These are phyloP conservation scores for Coptodon rendalli DNA, from an alignment of 2,113 vertebrate genomes.

Conservation along the genomic window DNA sequence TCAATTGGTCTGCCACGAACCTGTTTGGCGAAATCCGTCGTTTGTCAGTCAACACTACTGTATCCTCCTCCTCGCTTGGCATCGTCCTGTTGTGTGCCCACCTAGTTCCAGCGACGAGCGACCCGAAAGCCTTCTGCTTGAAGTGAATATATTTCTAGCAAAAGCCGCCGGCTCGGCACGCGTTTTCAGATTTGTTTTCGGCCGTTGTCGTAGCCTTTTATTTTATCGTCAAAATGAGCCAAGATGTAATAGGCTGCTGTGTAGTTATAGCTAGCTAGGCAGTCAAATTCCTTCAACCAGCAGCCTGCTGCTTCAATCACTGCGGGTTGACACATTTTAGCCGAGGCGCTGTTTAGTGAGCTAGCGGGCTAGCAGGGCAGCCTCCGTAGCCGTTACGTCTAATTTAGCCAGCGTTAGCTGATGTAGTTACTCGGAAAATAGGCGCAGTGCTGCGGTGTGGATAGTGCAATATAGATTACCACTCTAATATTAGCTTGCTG, in stretches of 20 bases:
- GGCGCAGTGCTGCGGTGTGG: conserved; percentile 15
- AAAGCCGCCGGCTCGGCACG: background rate
- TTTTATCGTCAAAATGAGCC: conserved; percentile 14
- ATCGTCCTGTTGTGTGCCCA: conserved; percentile 33
- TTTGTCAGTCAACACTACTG: conserved; percentile 52
- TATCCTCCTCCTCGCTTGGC: conserved; percentile 18
- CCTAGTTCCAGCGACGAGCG: conserved; percentile 47
- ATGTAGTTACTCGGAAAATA: background rate
- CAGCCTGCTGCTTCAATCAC: conserved; percentile 39
- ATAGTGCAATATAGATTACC: background rate
- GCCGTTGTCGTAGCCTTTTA: background rate
- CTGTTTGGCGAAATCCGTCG: conserved; percentile 20
- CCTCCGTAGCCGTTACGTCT: background rate
- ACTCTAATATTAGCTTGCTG: background rate
- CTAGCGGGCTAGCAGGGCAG: conserved; percentile 27
- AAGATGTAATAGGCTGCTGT: conserved; percentile 34
- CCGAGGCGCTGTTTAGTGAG: conserved; percentile 25
- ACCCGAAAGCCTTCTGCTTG: conserved; percentile 27
- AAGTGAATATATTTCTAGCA: background rate
- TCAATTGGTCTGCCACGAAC: conserved; percentile 37
- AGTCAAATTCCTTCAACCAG: conserved; percentile 43
- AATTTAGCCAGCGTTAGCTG: background rate
- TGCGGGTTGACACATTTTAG: conserved; percentile 38
- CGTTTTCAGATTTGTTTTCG: background rate
- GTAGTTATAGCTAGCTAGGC: conserved; percentile 41